Percentiles rank a stretch among this genome's conserved stretches.
phyloP scores from a whole-genome alignment of 2,888 invertebrate species.

The Allygus modestus region DNA sequence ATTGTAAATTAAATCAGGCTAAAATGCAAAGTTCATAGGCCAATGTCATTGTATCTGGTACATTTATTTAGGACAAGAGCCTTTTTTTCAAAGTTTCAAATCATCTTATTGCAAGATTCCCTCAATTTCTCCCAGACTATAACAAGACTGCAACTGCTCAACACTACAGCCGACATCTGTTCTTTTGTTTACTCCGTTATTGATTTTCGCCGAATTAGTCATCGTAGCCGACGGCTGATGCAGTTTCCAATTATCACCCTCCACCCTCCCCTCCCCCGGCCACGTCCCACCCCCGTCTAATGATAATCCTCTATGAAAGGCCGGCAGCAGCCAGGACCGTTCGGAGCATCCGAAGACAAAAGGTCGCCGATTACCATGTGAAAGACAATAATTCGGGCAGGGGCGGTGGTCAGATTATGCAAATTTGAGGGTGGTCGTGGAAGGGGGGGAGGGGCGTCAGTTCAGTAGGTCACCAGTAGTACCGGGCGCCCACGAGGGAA shows the following conservation, averaged over 20 bases:
- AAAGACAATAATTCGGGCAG: constrained; percentile 59
- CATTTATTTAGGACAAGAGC: too few relatives aligned
- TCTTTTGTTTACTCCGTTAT: constrained; percentile 50
- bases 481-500: neutral
- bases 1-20: too few relatives aligned
- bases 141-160: neutral
- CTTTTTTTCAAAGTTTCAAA: too few relatives aligned
- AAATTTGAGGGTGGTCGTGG: constrained; percentile 27
- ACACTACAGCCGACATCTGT: constrained; percentile 34
- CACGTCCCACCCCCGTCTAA: constrained; percentile 29
- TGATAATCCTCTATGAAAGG: constrained; percentile 32
- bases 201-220: constrained; percentile 56
- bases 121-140: neutral
- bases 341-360: constrained; percentile 38
- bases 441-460: constrained; percentile 23
- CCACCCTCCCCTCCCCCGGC: neutral
- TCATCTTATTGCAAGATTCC: neutral
- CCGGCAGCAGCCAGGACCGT: neutral
- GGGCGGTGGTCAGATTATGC: constrained; percentile 62
- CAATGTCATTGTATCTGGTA: neutral
- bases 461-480: constrained; percentile 53
- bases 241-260: constrained; percentile 56
- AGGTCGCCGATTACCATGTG: constrained; percentile 55
- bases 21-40: too few relatives aligned
- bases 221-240: constrained; percentile 41